phyloP scores from a whole-genome alignment of 2,113 vertebrate genomes.

The Enhydra lutris region DNA sequence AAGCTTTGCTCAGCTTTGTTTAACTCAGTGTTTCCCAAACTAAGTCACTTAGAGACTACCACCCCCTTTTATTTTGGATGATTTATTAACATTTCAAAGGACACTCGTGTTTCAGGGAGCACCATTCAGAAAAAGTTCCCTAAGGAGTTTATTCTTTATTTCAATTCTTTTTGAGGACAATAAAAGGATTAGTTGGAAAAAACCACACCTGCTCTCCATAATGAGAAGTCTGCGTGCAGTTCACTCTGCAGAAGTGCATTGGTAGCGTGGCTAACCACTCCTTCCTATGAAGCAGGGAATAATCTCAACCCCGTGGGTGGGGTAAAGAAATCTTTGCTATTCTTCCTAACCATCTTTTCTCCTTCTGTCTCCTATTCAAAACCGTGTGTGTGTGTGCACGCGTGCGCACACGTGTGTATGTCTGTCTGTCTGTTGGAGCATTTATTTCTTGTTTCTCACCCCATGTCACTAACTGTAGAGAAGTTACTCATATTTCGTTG shows the following conservation, averaged over 20 bases:
- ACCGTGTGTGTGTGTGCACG: neutral
- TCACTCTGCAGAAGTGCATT: neutral
- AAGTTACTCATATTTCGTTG: neutral
- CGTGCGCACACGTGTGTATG: neutral
- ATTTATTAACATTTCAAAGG: neutral
- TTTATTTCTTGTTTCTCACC: neutral
- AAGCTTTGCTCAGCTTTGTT: conserved; percentile 14
- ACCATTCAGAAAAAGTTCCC: neutral
- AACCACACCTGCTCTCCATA: neutral
- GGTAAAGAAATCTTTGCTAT: neutral
- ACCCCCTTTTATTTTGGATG: neutral
- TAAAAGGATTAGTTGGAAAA: neutral
- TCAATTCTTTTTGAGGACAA: neutral
- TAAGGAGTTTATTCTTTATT: neutral
- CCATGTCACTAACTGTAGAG: neutral
- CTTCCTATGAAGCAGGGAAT: neutral
- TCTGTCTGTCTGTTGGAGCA: neutral
- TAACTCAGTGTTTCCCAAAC: conserved; percentile 12
- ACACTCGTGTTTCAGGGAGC: neutral
- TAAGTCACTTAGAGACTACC: neutral
- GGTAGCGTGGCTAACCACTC: neutral
- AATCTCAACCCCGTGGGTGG: neutral
- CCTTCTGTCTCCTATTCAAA: neutral
- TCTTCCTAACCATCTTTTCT: neutral
- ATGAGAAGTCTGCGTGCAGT: neutral